phyloP scores from a whole-genome alignment of 2,888 invertebrate species.

The Amphimallon solstitiale region DNA sequence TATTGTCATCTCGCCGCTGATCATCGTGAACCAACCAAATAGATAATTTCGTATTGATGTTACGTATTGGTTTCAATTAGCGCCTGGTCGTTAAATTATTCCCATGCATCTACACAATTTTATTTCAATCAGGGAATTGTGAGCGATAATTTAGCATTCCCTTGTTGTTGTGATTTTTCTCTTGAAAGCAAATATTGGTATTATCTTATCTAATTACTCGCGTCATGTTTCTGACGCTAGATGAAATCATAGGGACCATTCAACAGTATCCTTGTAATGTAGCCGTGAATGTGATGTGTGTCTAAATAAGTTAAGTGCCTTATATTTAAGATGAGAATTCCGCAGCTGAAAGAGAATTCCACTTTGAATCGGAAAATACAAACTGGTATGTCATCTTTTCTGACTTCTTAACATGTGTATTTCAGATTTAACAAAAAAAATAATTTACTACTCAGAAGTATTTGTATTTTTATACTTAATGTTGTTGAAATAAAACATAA shows the following conservation, averaged over 20 bases:
- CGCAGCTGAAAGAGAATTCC: slow-evolving; percentile 17
- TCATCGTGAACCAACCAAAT: not conserved
- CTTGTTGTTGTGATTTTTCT: too few relatives aligned
- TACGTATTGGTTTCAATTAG: slow-evolving; percentile 16
- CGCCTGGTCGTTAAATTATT: slow-evolving; percentile 3
- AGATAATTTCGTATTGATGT: slow-evolving; percentile 7
- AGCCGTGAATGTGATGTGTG: not conserved
- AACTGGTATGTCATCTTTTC: slow-evolving; percentile 46
- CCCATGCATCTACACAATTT: too few relatives aligned
- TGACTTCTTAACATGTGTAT: too few relatives aligned
- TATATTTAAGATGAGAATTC: too few relatives aligned
- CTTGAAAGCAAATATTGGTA: not conserved
- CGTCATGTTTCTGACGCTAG: not conserved
- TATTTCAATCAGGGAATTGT: not conserved
- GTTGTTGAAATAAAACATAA: too few relatives aligned
- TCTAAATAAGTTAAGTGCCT: too few relatives aligned
- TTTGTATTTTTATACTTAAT: too few relatives aligned
- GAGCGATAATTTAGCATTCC: not conserved
- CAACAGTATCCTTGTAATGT: not conserved
- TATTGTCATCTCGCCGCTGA: not conserved
- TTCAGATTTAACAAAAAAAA: too few relatives aligned
- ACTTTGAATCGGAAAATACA: slow-evolving; percentile 48
- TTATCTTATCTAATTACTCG: slow-evolving; percentile 6
- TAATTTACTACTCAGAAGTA: too few relatives aligned
- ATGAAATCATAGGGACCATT: not conserved